Conservation (phyloP, 2,888 invertebrate species). For the Tetranychus truncatus region DNA sequence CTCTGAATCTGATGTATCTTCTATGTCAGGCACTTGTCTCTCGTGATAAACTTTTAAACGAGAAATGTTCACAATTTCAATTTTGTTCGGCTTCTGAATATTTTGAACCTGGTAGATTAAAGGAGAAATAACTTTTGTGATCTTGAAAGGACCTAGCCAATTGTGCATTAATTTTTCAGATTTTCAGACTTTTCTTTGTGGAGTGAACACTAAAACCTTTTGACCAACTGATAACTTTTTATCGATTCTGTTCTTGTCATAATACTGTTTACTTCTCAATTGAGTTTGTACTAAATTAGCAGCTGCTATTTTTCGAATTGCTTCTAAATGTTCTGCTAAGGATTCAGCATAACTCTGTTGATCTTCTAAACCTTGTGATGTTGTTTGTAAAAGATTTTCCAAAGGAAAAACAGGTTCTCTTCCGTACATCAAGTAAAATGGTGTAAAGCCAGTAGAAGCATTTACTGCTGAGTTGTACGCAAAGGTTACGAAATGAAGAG, state of each 20-base stretch:
- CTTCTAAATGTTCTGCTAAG: background rate
- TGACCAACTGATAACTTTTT: background rate
- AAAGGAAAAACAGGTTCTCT: slow-evolving; percentile 26
- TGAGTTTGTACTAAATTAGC: background rate
- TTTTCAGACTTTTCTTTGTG: too few relatives aligned
- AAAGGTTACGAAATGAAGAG: slow-evolving; percentile 21
- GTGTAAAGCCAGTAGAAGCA: slow-evolving; percentile 21
- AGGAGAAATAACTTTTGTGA: too few relatives aligned
- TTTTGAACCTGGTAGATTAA: too few relatives aligned
- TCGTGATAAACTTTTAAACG: too few relatives aligned
- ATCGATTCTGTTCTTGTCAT: background rate
- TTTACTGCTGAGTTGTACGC: slow-evolving; percentile 26
- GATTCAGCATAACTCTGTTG: background rate
- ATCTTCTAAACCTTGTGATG: background rate
- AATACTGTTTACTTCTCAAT: background rate
- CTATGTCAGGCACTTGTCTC: too few relatives aligned
- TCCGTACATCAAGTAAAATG: slow-evolving; percentile 24
- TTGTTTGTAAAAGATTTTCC: slow-evolving; percentile 12
- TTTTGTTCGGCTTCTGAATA: too few relatives aligned
- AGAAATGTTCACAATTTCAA: too few relatives aligned
- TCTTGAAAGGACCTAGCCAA: too few relatives aligned
- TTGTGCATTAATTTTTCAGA: too few relatives aligned
- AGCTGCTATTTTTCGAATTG: background rate
- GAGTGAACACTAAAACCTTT: slow-evolving; percentile 11
- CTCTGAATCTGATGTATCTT: too few relatives aligned